Evolutionary conservation across 2,797 vertebrate genomes (phyloP).

Genomic region (Columba guinea): DNA sequence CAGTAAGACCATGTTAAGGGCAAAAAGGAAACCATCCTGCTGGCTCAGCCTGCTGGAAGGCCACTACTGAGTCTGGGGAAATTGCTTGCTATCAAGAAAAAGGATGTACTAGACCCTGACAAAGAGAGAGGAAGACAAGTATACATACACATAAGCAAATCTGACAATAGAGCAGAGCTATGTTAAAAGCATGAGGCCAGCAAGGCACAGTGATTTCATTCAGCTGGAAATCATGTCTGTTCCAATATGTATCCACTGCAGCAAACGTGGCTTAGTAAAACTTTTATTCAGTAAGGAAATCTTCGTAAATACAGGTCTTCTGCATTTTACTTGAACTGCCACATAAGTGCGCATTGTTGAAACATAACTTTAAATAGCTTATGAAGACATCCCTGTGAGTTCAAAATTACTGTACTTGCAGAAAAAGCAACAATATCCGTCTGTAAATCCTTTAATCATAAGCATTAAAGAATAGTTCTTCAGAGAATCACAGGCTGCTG

Average conservation of each 20-base stretch:
- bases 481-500: slow-evolving; percentile 76
- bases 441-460: slow-evolving; percentile 77
- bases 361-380: slow-evolving; percentile 75
- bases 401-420: slow-evolving; percentile 75
- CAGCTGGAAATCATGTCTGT: slow-evolving; percentile 50
- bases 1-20: neutral
- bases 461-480: slow-evolving; percentile 76
- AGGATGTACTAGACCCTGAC: neutral
- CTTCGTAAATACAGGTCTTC: slow-evolving; percentile 56
- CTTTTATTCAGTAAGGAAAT: slow-evolving; percentile 66
- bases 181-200: neutral
- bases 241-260: slow-evolving; percentile 30
- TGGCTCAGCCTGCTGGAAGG: neutral
- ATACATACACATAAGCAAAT: slow-evolving; percentile 8
- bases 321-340: slow-evolving; percentile 70
- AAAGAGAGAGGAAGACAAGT: neutral
- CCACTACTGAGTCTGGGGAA: neutral
- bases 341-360: slow-evolving; percentile 57
- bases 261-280: slow-evolving; percentile 53
- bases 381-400: slow-evolving; percentile 71
- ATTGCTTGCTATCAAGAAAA: neutral
- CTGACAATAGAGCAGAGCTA: slow-evolving; percentile 31
- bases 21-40: neutral
- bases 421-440: slow-evolving; percentile 60
- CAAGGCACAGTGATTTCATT: neutral